Conservation (phyloP, 2,113 vertebrate genomes). For the Corydoras sp. region DNA sequence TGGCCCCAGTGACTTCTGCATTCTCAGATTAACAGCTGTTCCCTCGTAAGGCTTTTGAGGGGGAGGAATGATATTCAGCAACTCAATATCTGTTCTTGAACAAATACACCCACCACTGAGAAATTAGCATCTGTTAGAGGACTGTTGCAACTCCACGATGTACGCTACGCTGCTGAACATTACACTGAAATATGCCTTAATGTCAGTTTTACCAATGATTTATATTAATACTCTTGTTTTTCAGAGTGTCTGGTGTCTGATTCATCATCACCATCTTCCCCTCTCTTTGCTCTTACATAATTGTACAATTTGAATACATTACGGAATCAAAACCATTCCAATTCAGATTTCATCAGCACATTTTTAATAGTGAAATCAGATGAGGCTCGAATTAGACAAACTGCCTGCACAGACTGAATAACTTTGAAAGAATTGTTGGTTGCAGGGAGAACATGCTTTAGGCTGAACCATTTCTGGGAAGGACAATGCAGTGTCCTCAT, state of each 20-base stretch:
- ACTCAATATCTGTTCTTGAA: not conserved
- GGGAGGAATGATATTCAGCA: not conserved
- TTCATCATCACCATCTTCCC: not conserved
- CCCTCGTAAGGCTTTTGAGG: too few species aligned
- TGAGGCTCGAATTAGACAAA: not conserved
- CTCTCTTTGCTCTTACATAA: conserved; percentile 21
- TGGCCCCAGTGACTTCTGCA: not conserved
- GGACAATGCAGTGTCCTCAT: conserved; percentile 14
- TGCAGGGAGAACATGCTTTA: conserved; percentile 16
- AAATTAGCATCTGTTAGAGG: conserved; percentile 15
- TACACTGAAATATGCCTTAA: not conserved
- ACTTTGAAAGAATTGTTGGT: conserved; percentile 25
- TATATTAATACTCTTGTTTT: not conserved
- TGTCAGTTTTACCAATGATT: not conserved
- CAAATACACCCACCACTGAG: not conserved
- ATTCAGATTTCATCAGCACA: conserved; percentile 18
- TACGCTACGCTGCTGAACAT: not conserved
- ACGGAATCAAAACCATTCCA: conserved; percentile 17
- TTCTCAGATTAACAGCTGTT: conserved; percentile 24
- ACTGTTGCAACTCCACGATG: conserved; percentile 1
- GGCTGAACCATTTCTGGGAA: conserved; percentile 15
- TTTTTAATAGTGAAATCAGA: not conserved
- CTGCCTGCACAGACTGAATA: conserved; percentile 14
- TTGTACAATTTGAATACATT: conserved; percentile 28
- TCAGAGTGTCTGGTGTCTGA: not conserved